phyloP scores from a whole-genome alignment of 1,140 invertebrate genomes.

The Apis mellifera region DNA sequence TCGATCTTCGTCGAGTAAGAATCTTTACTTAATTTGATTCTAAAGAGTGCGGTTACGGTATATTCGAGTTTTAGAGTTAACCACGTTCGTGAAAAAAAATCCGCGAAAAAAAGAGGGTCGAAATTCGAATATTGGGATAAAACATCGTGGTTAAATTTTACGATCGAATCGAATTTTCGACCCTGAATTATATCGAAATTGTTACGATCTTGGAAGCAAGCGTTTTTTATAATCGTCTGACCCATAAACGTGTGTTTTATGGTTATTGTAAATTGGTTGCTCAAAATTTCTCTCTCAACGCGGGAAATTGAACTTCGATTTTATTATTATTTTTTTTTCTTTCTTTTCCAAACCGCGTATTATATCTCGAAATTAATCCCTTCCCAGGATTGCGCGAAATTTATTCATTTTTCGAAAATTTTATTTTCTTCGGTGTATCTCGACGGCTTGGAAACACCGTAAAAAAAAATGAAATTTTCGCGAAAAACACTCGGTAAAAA shows the following conservation, averaged over 20 bases:
- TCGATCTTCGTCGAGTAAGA: no score
- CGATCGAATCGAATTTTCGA: not conserved
- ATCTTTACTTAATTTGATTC: no score
- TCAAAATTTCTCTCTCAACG: not conserved
- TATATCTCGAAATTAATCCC: no score
- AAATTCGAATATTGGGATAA: not conserved
- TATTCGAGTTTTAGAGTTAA: not conserved
- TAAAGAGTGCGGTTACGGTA: no score
- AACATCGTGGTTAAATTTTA: not conserved
- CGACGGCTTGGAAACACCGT: no score
- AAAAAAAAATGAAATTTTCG: no score
- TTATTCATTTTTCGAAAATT: no score
- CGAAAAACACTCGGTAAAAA: no score
- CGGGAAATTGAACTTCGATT: not conserved
- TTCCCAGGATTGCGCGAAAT: no score
- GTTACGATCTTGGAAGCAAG: not conserved
- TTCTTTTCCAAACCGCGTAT: no score
- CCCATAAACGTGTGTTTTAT: not conserved
- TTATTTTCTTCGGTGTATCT: no score
- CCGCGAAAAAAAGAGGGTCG: not conserved
- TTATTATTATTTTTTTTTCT: not conserved
- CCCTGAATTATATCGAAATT: not conserved
- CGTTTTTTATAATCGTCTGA: not conserved
- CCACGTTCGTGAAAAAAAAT: no score
- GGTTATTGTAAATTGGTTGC: slow-evolving; percentile 13